Base-by-base conservation (phyloP, 2,797 vertebrate genomes). In the Knipowitschia caucasica region DNA sequence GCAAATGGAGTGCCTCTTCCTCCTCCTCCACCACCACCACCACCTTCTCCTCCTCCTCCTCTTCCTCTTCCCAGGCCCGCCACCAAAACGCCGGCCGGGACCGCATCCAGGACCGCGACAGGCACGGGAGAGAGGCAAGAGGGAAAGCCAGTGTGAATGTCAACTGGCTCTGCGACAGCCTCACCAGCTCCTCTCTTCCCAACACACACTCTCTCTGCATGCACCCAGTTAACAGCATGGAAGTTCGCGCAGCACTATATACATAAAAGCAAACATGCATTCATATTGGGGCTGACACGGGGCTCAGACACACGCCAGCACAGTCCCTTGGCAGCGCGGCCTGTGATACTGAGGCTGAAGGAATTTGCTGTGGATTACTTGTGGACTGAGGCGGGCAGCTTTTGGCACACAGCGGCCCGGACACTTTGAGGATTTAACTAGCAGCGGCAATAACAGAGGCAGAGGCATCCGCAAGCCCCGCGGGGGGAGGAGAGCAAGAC, bases 311-410 rank as follows among this genome's bases (percentile, higher is more conserved):
- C 46, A 52, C 44, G 36, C 71, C 35, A 4, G 40, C 57, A 31
- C 24, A 61, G 53, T 62, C 68, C 71, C 78, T 77, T 80, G 77
- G 81, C 80, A 82, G 70, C 18, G 9, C 57, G 79, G 76, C 78
- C 81, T 64, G 69, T 84, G 89, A 89, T 88, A 86, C 85, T 83
- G 78, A 81, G 81, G 86, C 88, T 88, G 89, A 82, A 86, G 90
- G 88, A 89, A 91, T 91, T 90, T 89, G 75, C 81, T 81, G 78
- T 86, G 88, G 88, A 86, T 89, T 89, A 89, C 90, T 86, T 85
- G 77, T 90, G 89, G 86, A 88, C 84, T 77, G 80, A 87, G 81
- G 84, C 85, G 77, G 86, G 76, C 84, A 71, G 83, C 82, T 82
- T n/a, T 84, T 89, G 89, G 86, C 83, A 78, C 38, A 59, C 57